These are phyloP conservation scores for Shargacucullia verbasci DNA, from an alignment of 2,888 invertebrate genomes.

Conservation along the genomic window DNA sequence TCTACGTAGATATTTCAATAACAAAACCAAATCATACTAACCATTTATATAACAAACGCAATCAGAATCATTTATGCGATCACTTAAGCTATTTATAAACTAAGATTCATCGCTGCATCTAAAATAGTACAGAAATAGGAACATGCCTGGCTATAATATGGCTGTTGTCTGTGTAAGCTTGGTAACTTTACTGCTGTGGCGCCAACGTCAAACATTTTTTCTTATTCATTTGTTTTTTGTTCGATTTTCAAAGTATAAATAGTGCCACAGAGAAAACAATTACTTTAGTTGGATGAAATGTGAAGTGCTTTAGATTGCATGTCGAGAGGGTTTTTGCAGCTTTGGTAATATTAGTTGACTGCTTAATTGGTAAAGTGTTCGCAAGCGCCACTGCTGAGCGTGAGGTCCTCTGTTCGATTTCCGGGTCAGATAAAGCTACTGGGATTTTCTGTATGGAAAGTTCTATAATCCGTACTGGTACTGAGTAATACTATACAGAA, in stretches of 20 bases:
- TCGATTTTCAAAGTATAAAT: not conserved
- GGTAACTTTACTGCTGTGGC: constrained; percentile 36
- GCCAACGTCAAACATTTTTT: constrained; percentile 35
- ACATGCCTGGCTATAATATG: constrained; percentile 28
- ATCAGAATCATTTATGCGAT: constrained; percentile 43
- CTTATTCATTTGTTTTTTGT: constrained; percentile 27
- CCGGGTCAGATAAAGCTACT: too few relatives aligned
- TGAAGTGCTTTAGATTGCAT: too few relatives aligned
- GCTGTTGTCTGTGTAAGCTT: constrained; percentile 42
- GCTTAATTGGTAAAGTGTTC: too few relatives aligned
- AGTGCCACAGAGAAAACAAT: too few relatives aligned
- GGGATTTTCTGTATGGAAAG: too few relatives aligned
- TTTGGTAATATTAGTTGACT: too few relatives aligned
- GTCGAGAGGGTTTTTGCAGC: too few relatives aligned
- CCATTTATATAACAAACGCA: constrained; percentile 27
- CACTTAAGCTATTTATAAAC: constrained; percentile 50
- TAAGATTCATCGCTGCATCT: constrained; percentile 43
- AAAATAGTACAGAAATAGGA: constrained; percentile 47
- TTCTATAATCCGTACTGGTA: too few relatives aligned
- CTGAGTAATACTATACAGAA: too few relatives aligned
- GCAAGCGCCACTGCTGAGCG: too few relatives aligned
- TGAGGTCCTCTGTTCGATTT: too few relatives aligned
- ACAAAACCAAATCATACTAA: not conserved
- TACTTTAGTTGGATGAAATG: too few relatives aligned
- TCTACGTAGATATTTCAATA: not conserved